Evolutionary conservation across 2,888 invertebrate species (phyloP).

Genomic region (Nomada fabriciana): DNA sequence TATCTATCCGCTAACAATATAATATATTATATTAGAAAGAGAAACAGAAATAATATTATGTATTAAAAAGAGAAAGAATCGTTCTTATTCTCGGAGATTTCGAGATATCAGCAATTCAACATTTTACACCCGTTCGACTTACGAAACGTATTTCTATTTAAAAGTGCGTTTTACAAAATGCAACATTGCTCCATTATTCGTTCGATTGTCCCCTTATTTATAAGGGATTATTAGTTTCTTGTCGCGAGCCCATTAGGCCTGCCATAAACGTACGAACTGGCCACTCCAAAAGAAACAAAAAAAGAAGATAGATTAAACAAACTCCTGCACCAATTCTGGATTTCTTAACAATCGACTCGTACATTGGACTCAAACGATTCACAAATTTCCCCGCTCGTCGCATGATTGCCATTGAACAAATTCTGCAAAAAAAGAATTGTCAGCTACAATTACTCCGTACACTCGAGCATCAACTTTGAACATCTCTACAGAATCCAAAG

Average conservation of each 20-base stretch:
- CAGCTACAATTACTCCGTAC: background rate
- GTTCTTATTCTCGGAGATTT: background rate
- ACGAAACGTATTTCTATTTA: background rate
- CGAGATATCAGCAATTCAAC: background rate
- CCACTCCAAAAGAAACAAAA: slow-evolving; percentile 1
- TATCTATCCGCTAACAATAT: too few relatives aligned
- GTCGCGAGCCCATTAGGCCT: slow-evolving; percentile 63
- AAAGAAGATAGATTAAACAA: slow-evolving; percentile 61
- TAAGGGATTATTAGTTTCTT: slow-evolving; percentile 21
- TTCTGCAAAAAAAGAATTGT: background rate
- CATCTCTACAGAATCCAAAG: background rate
- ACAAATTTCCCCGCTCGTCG: background rate
- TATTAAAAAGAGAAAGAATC: slow-evolving; percentile 6
- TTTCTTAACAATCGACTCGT: slow-evolving; percentile 20
- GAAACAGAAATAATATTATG: slow-evolving; percentile 3
- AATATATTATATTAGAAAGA: background rate
- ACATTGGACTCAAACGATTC: slow-evolving; percentile 16
- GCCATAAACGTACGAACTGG: slow-evolving; percentile 43
- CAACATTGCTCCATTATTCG: background rate
- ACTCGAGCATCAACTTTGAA: background rate
- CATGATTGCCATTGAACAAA: background rate
- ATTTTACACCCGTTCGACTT: background rate
- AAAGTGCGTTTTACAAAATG: background rate
- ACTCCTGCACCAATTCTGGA: slow-evolving; percentile 41
- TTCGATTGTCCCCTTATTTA: slow-evolving; percentile 2